Evolutionary conservation across 92 coral and sea anemone species (phyloP).

Genomic region (Muricea muricata): DNA sequence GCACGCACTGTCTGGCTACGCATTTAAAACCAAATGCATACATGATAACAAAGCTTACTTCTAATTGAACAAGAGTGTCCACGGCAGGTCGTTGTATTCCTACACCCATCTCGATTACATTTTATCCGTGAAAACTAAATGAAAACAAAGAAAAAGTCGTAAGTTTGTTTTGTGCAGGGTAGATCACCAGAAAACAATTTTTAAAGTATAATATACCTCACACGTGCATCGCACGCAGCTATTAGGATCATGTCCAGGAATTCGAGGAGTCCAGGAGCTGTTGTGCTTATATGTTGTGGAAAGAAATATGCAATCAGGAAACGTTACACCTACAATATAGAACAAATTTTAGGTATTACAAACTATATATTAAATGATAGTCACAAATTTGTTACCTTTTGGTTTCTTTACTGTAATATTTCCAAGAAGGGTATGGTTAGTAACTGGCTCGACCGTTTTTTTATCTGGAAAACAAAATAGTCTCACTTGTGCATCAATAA

Average conservation of each 20-base stretch:
- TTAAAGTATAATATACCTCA: not conserved
- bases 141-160: not conserved
- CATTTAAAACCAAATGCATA: too few species aligned
- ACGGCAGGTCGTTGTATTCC: not conserved
- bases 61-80: not conserved
- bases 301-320: conserved; percentile 3
- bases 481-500: too few species aligned
- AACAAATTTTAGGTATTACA: not conserved
- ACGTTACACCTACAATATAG: not conserved
- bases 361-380: not conserved
- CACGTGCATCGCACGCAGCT: conserved; percentile 29
- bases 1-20: too few species aligned
- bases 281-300: conserved; percentile 6
- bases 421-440: not conserved
- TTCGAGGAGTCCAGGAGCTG: conserved; percentile 30
- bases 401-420: not conserved
- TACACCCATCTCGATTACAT: conserved; percentile 21
- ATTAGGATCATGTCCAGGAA: conserved; percentile 1
- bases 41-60: not conserved
- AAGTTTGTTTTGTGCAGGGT: not conserved
- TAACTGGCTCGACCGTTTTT: not conserved
- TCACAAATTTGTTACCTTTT: not conserved
- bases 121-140: conserved; percentile 26
- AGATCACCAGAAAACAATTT: too few species aligned
- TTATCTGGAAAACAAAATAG: not conserved